These are phyloP conservation scores for Lateolabrax maculatus DNA, from an alignment of 2,797 vertebrate species.

Conservation along the genomic window DNA sequence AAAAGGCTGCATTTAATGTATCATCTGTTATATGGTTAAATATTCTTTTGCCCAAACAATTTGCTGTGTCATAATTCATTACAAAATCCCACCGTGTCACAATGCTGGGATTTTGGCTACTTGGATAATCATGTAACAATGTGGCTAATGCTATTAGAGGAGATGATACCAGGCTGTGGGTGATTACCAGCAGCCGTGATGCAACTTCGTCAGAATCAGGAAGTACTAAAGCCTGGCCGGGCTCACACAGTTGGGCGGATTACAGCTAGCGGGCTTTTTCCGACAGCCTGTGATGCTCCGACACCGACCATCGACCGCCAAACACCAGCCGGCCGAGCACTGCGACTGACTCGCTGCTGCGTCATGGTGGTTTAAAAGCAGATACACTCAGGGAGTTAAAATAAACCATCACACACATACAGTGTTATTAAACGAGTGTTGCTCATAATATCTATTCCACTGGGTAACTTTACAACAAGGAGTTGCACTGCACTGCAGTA, in stretches of 20 bases:
- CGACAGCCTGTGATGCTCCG: constrained; percentile 40
- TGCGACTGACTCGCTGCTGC: constrained; percentile 31
- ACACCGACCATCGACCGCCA: constrained; percentile 22
- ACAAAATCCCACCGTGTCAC: constrained; percentile 39
- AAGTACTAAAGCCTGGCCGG: constrained; percentile 41
- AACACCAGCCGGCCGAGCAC: neutral
- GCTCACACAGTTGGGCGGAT: constrained; percentile 61
- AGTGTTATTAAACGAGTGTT: constrained; percentile 9
- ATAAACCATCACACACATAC: constrained; percentile 21
- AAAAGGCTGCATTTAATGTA: neutral
- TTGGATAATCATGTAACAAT: constrained; percentile 67
- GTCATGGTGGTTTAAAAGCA: constrained; percentile 18
- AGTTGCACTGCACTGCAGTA: constrained; percentile 19
- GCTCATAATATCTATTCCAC: constrained; percentile 49
- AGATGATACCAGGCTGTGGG: constrained; percentile 65
- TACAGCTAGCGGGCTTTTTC: constrained; percentile 62
- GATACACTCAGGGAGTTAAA: neutral
- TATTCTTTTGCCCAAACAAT: constrained; percentile 3
- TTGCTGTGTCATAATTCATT: constrained; percentile 39
- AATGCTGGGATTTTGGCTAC: constrained; percentile 58
- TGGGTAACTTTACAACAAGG: constrained; percentile 37
- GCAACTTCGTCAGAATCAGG: constrained; percentile 63
- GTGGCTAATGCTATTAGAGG: constrained; percentile 72
- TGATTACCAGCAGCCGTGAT: constrained; percentile 67
- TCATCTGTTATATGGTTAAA: neutral